These are phyloP conservation scores for Chymomyza caudatula DNA, from an alignment of 2,888 invertebrate species.

Conservation along the genomic window DNA sequence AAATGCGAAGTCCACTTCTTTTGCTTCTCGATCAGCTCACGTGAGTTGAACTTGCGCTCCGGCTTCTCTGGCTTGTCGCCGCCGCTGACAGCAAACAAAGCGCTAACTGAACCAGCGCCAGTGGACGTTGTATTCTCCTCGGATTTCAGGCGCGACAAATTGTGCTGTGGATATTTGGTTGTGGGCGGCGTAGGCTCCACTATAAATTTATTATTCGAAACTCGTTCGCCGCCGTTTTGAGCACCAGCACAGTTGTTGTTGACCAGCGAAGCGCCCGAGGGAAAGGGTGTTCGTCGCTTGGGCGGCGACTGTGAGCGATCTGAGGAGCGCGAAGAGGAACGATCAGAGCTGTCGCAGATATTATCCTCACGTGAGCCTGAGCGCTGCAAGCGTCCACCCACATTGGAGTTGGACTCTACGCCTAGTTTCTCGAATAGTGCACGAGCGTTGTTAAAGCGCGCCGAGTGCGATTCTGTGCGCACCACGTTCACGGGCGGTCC, in stretches of 20 bases:
- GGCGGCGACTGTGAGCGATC: constrained; percentile 78
- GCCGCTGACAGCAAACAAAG: constrained; percentile 40
- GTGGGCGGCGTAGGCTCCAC: constrained; percentile 57
- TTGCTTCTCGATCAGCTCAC: constrained; percentile 93
- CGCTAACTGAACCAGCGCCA: constrained; percentile 44
- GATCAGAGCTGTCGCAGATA: constrained; percentile 76
- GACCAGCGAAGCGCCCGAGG: constrained; percentile 72
- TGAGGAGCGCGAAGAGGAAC: constrained; percentile 75
- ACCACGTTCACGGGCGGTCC: constrained; percentile 84
- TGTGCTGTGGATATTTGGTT: constrained; percentile 73
- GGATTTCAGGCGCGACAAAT: constrained; percentile 81
- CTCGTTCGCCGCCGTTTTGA: constrained; percentile 73
- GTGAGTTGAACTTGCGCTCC: constrained; percentile 88
- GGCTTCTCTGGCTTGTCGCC: constrained; percentile 88
- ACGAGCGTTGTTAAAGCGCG: constrained; percentile 93
- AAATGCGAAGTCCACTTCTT: constrained; percentile 96
- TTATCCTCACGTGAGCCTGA: constrained; percentile 78
- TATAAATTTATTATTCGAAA: constrained; percentile 72
- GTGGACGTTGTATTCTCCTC: constrained; percentile 74
- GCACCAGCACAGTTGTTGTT: constrained; percentile 65
- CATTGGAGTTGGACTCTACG: constrained; percentile 81
- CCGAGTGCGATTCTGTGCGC: constrained; percentile 91
- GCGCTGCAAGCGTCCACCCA: constrained; percentile 75
- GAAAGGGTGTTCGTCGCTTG: constrained; percentile 76
- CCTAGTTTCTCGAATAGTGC: constrained; percentile 94